Conservation (phyloP, 2,113 vertebrate genomes). For the Nansenia antarctica region DNA sequence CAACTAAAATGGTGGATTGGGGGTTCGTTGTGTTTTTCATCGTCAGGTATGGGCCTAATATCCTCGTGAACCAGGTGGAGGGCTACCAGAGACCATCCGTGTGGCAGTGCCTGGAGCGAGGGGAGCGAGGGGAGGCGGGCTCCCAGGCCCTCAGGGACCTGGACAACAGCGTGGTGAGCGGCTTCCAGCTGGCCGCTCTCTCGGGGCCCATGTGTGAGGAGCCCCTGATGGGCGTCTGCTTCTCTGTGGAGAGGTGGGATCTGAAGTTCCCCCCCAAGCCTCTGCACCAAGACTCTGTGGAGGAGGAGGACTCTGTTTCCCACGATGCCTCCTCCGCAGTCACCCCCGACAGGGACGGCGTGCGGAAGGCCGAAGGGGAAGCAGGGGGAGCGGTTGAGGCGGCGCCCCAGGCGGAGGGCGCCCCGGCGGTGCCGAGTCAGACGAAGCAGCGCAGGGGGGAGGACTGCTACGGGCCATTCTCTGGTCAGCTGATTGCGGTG, state of each 20-base stretch:
- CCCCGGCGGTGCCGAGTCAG: background rate
- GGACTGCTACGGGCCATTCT: constrained; percentile 91
- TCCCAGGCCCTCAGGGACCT: constrained; percentile 75
- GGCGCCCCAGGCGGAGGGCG: background rate
- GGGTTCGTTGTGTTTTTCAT: background rate
- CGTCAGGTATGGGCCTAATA: constrained; percentile 89
- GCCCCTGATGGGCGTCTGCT: constrained; percentile 97
- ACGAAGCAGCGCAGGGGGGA: constrained; percentile 52
- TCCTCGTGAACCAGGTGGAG: constrained; percentile 83
- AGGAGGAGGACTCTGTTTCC: background rate
- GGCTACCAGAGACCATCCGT: constrained; percentile 80
- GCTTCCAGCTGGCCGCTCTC: constrained; percentile 92
- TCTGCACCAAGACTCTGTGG: constrained; percentile 47
- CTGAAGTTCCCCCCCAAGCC: constrained; percentile 58
- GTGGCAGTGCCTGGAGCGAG: constrained; percentile 82
- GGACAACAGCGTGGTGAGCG: constrained; percentile 91
- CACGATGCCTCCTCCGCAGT: constrained; percentile 9
- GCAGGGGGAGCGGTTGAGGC: background rate
- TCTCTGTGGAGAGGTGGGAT: constrained; percentile 89
- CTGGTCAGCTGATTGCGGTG: constrained; percentile 93
- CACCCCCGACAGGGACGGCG: background rate
- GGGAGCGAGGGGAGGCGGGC: constrained; percentile 39
- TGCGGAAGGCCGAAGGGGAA: background rate
- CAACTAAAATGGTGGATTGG: too few species aligned
- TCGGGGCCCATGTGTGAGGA: constrained; percentile 97